Percentiles rank a stretch among this genome's conserved stretches.
Conservation (phyloP, 2,888 invertebrate species). For the Pheosia gnoma region DNA sequence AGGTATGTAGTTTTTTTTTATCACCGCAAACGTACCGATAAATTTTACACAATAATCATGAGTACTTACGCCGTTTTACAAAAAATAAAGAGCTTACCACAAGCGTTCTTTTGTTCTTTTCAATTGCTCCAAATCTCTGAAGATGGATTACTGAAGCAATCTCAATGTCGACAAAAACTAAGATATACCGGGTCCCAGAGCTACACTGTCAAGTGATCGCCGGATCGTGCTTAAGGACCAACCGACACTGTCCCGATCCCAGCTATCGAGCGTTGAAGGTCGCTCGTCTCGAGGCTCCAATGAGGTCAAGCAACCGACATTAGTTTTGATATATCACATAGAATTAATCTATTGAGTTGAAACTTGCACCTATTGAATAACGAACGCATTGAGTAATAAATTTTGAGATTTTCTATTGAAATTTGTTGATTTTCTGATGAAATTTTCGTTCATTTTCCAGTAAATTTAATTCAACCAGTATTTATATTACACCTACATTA, state of each 20-base stretch:
- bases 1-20: too few species aligned
- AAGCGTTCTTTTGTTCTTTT: not conserved
- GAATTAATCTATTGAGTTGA: not conserved
- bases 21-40: too few species aligned
- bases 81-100: not conserved
- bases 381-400: not conserved
- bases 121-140: conserved; percentile 1
- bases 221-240: conserved; percentile 5
- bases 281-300: conserved; percentile 1
- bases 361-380: not conserved
- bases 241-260: not conserved
- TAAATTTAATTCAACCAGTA: not conserved
- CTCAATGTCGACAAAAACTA: conserved; percentile 8
- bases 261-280: conserved; percentile 4
- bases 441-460: not conserved
- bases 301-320: conserved; percentile 3
- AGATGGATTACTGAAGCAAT: conserved; percentile 4
- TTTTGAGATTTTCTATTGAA: not conserved
- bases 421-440: not conserved
- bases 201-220: conserved; percentile 1
- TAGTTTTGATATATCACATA: not conserved
- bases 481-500: too few species aligned
- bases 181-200: not conserved
- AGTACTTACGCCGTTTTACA: too few species aligned
- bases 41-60: too few species aligned